phyloP scores from a whole-genome alignment of 92 coral and sea anemone species.

The Porites rus region DNA sequence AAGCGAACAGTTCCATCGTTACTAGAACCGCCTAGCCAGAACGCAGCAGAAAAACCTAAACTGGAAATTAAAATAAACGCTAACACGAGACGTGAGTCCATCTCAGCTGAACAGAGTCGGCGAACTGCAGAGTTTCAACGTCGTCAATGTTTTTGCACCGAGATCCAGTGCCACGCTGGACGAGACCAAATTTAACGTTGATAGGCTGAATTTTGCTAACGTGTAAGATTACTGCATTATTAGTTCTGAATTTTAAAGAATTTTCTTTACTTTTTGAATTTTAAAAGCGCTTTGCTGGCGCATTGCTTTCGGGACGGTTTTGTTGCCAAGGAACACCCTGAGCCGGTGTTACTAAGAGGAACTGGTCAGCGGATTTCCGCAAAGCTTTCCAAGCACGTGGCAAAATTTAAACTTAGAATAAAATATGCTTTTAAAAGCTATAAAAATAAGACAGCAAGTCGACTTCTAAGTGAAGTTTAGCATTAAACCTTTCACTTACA shows the following conservation, averaged over 20 bases:
- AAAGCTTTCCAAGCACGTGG: conserved; percentile 19
- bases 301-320: conserved; percentile 47
- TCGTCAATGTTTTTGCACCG: neutral
- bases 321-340: conserved; percentile 36
- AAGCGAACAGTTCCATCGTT: conserved; percentile 38
- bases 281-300: conserved; percentile 67
- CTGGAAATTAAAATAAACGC: conserved; percentile 34
- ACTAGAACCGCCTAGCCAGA: conserved; percentile 65
- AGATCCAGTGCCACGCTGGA: conserved; percentile 76
- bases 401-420: neutral
- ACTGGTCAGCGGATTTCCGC: neutral
- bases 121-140: neutral
- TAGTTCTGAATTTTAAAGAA: conserved; percentile 48
- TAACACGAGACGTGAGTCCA: conserved; percentile 22
- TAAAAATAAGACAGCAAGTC: neutral
- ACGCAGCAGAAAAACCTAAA: conserved; percentile 52
- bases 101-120: conserved; percentile 15
- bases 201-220: conserved; percentile 64
- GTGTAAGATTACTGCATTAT: conserved; percentile 56
- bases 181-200: neutral
- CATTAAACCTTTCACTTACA: too few species aligned
- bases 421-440: too few species aligned
- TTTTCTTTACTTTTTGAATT: conserved; percentile 34
- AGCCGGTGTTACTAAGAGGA: neutral
- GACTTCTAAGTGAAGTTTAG: too few species aligned